Evolutionary conservation across 2,113 vertebrate species (phyloP).

Genomic region (Salvator merianae): DNA sequence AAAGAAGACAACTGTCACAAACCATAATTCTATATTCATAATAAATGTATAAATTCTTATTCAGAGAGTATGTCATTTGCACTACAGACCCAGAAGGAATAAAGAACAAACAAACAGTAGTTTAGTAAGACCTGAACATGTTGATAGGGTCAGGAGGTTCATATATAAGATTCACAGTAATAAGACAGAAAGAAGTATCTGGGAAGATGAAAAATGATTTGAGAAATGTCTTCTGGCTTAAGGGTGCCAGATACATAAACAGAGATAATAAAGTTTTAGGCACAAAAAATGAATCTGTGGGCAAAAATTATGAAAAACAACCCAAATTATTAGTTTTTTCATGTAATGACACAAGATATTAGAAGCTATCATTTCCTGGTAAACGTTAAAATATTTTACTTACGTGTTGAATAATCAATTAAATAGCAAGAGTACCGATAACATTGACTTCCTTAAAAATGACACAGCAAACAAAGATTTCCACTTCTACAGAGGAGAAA

Average conservation of each 20-base stretch:
- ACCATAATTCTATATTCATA: not conserved
- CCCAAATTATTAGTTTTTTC: not conserved
- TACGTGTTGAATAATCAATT: not conserved
- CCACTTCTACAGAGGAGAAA: not conserved
- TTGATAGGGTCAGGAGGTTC: not conserved
- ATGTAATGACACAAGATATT: not conserved
- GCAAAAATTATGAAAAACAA: not conserved
- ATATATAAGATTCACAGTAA: not conserved
- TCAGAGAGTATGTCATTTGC: not conserved
- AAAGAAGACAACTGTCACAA: not conserved
- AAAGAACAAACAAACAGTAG: not conserved
- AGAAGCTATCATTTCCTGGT: not conserved
- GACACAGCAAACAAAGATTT: too few relatives aligned
- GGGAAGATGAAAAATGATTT: not conserved
- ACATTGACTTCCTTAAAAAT: too few relatives aligned
- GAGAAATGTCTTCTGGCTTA: not conserved
- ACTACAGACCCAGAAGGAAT: constrained; percentile 21
- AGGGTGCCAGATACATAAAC: not conserved
- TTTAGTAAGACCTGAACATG: not conserved
- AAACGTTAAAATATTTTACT: not conserved
- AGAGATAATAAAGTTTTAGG: not conserved
- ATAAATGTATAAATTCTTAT: too few relatives aligned
- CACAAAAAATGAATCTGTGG: not conserved
- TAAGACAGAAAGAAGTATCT: not conserved
- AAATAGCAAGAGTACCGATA: too few relatives aligned